These are phyloP conservation scores for Zelostemma sp. DNA, from an alignment of 1,140 invertebrate genomes.

Conservation along the genomic window DNA sequence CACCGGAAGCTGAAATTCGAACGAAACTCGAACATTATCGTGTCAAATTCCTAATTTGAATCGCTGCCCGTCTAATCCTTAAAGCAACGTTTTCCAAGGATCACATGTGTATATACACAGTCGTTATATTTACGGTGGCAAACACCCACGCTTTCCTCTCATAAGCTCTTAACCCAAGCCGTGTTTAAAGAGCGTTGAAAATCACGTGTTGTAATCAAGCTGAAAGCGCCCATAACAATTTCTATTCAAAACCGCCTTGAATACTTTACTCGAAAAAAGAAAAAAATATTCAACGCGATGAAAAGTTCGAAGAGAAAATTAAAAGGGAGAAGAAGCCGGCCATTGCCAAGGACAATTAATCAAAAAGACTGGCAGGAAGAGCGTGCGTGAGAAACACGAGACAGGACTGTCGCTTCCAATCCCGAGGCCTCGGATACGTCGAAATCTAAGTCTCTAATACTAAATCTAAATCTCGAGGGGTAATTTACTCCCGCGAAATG, in stretches of 20 bases:
- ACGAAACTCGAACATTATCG: too few species aligned
- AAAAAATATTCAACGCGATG: too few species aligned
- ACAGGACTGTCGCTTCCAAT: constrained; percentile 52
- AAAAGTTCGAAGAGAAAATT: constrained; percentile 24
- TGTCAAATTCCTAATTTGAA: constrained; percentile 58
- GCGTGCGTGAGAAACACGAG: constrained; percentile 63
- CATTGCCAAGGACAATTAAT: constrained; percentile 55
- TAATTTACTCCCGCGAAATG: constrained; percentile 44
- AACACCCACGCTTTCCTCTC: not conserved
- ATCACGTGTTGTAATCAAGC: constrained; percentile 12
- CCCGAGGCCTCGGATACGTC: constrained; percentile 23
- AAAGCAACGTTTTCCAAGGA: constrained; percentile 53
- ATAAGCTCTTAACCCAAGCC: constrained; percentile 31
- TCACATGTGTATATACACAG: constrained; percentile 18
- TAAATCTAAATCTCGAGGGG: constrained; percentile 40
- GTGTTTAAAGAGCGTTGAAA: constrained; percentile 31
- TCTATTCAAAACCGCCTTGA: constrained; percentile 9
- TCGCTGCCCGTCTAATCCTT: constrained; percentile 53
- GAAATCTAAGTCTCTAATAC: constrained; percentile 41
- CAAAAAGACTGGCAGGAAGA: constrained; percentile 55
- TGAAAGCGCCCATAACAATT: constrained; percentile 7
- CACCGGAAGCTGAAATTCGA: too few species aligned
- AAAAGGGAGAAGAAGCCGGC: constrained; percentile 29
- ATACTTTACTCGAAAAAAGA: too few species aligned
- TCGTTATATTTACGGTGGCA: constrained; percentile 11